Base-by-base conservation (phyloP, 2,113 vertebrate genomes). In the Opisthocomus hoazin region DNA sequence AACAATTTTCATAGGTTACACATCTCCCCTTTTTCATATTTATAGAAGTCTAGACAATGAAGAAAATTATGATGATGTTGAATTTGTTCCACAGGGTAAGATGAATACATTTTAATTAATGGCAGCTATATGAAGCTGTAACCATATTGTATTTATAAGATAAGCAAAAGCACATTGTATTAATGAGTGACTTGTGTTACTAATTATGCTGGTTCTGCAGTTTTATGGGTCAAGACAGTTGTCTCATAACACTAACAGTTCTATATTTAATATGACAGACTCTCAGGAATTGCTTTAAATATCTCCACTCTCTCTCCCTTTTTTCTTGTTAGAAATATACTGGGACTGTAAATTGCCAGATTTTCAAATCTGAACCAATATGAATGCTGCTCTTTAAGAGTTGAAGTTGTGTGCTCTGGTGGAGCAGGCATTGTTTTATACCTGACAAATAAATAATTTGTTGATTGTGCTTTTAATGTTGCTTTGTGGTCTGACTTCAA, bases 21-120 rank as follows among this genome's bases (percentile, higher is more conserved):
- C 14, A 20, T 91, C 43, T 93, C 80, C 26, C 6, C 2, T 66
- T 91, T 94, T 97, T 96, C 37, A 21, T 93, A 24, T 84, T 97
- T 97, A 92, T 92, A 98, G 98, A 94, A 89, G 36, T 48, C 45
- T 92, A 65, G 97, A 95, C 48, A 96, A 82, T 92, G 98, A 99
- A 54, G 98, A 99, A 43, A 98, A 95, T 87, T 99, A 99, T 61
- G 99, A 99, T 91, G 98, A 98, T 5, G 85, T 99, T 58, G 97
- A 96, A 41, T 96, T 97, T 50, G 32, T 83, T 80, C 92, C 95
- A 64, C 95, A 93, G 37, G 98, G 98, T 98, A 98, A 97, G 96
- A 51, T 43, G 34, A 20, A 43, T 68, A 23, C 5, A 10, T 80
- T 94, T 90, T 83, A 84, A 73, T 89, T 91, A 56, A 63, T 24